These are phyloP conservation scores for Prochilodus magdalenae DNA, from an alignment of 2,113 vertebrate genomes.

Conservation along the genomic window DNA sequence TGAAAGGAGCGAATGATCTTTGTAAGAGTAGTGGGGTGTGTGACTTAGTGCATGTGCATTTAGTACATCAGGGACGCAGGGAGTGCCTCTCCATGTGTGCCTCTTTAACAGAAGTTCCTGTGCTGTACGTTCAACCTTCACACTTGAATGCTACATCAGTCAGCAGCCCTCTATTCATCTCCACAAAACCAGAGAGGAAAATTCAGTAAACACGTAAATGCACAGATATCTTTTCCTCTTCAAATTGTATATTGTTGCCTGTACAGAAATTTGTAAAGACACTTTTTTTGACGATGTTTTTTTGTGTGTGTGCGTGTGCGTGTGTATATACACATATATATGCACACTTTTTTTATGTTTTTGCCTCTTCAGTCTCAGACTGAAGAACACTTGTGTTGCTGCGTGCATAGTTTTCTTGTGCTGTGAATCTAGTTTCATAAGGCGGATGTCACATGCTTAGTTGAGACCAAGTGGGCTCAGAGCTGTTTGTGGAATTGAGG, in stretches of 20 bases:
- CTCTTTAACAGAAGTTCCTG: slow-evolving; percentile 24
- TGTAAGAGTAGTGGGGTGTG: slow-evolving; percentile 3
- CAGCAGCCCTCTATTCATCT: neutral
- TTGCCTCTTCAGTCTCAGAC: neutral
- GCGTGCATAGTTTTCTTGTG: slow-evolving; percentile 40
- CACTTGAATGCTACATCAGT: slow-evolving; percentile 38
- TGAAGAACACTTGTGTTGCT: slow-evolving; percentile 47
- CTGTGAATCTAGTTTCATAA: slow-evolving; percentile 60
- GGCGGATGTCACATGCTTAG: slow-evolving; percentile 25
- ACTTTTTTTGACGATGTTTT: no score
- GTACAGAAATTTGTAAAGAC: slow-evolving; percentile 63
- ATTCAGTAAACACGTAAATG: slow-evolving; percentile 16
- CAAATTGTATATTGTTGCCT: slow-evolving; percentile 53
- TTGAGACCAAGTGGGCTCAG: neutral
- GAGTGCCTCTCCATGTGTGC: slow-evolving; percentile 47
- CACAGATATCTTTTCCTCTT: slow-evolving; percentile 25
- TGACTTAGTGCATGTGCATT: neutral
- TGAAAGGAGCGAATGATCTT: slow-evolving; percentile 4
- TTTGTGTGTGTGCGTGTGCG: slow-evolving; percentile 20
- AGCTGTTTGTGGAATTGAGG: neutral
- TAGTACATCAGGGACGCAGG: slow-evolving; percentile 41
- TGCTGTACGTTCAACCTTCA: slow-evolving; percentile 15
- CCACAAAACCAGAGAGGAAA: neutral
- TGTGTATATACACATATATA: slow-evolving; percentile 35
- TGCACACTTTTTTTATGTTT: slow-evolving; percentile 33